Evolutionary conservation across 2,888 invertebrate species (phyloP).

Genomic region (Drosophila phalerata): DNA sequence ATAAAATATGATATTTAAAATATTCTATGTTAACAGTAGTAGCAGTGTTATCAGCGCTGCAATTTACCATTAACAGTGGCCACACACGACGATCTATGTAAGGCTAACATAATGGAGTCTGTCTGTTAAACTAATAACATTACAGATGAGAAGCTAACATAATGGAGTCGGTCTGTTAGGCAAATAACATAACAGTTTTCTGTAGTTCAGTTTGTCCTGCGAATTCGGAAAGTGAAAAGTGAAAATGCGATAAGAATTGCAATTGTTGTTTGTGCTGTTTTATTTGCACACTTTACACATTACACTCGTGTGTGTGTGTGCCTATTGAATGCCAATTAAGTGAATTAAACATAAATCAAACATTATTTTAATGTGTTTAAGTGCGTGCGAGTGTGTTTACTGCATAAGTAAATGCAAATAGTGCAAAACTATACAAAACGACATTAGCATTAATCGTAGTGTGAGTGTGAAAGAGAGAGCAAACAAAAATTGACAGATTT

Average conservation of each 20-base stretch:
- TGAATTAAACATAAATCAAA: conserved; percentile 67
- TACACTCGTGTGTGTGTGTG: neutral
- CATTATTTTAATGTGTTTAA: neutral
- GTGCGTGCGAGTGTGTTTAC: conserved; percentile 12
- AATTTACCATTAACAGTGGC: neutral
- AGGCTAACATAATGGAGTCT: neutral
- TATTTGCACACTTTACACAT: conserved; percentile 1
- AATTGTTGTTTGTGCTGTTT: neutral
- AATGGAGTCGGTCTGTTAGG: neutral
- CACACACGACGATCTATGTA: neutral
- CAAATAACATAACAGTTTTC: neutral
- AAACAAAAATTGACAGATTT: conserved; percentile 58
- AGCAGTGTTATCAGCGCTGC: neutral
- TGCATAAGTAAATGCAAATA: conserved; percentile 52
- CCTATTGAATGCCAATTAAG: conserved; percentile 32
- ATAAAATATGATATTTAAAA: too few relatives aligned
- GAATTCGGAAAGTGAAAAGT: neutral
- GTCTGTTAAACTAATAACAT: neutral
- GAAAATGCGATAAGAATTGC: neutral
- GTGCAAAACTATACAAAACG: conserved; percentile 58
- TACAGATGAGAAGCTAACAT: neutral
- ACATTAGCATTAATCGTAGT: conserved; percentile 48
- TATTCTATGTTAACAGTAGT: neutral
- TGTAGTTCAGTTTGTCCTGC: too few relatives aligned
- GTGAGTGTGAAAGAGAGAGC: conserved; percentile 46